A percentile compares a stretch with the other conserved stretches of the same genome.
phyloP scores from a whole-genome alignment of 2,888 invertebrate species.

The Brassicogethes aeneus region DNA sequence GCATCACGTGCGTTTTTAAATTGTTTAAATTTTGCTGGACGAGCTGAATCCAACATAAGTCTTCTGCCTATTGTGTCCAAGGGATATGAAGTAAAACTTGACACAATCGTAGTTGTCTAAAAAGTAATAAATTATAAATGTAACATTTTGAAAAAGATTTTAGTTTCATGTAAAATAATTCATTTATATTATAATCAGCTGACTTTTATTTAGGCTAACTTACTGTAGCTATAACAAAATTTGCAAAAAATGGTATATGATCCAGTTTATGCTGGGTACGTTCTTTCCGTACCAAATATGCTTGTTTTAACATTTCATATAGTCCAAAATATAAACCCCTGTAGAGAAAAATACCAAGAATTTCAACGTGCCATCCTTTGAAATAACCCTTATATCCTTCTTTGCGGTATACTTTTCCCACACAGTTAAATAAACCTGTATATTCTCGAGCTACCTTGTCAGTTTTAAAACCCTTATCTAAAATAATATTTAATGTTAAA shows the following conservation, averaged over 20 bases:
- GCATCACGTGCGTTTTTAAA: not conserved
- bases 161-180: too few relatives aligned
- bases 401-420: not conserved
- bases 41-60: not conserved
- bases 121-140: not conserved
- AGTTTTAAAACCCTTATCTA: too few relatives aligned
- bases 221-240: not conserved
- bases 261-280: not conserved
- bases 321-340: not conserved
- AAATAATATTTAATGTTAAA: too few relatives aligned
- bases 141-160: too few relatives aligned
- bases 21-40: not conserved
- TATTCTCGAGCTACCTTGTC: not conserved
- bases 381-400: not conserved
- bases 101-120: not conserved
- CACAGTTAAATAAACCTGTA: not conserved
- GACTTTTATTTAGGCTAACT: too few relatives aligned
- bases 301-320: not conserved
- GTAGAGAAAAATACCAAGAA: not conserved
- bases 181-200: too few relatives aligned
- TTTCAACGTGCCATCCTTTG: constrained; percentile 1
- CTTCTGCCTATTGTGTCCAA: not conserved
- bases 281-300: not conserved
- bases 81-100: not conserved
- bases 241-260: not conserved